These are phyloP conservation scores for Pseudorasbora parva DNA, from an alignment of 2,113 vertebrate species.

Conservation along the genomic window DNA sequence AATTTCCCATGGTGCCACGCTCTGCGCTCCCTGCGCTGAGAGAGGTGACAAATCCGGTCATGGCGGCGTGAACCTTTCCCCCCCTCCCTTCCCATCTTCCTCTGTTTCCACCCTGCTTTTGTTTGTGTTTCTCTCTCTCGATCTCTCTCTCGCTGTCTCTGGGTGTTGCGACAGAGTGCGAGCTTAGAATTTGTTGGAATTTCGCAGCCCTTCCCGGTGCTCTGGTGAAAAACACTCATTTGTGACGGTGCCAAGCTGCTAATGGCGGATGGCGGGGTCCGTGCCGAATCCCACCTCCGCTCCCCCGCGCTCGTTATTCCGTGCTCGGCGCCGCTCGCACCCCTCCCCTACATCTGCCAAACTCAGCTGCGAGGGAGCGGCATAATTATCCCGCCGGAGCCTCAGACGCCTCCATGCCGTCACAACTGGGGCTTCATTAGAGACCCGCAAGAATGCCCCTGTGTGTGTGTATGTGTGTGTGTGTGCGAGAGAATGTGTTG, in stretches of 20 bases:
- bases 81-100: conserved; percentile 12
- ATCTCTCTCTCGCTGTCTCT: conserved; percentile 39
- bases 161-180: conserved; percentile 44
- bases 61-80: conserved; percentile 75
- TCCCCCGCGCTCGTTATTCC: conserved; percentile 72
- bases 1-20: conserved; percentile 93
- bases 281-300: conserved; percentile 85
- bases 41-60: conserved; percentile 90
- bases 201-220: conserved; percentile 84
- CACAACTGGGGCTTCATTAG: conserved; percentile 99
- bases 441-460: conserved; percentile 86
- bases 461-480: conserved; percentile 58
- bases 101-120: conserved; percentile 30
- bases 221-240: conserved; percentile 86
- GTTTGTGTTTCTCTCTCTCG: conserved; percentile 36
- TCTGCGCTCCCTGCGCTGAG: conserved; percentile 73
- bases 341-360: conserved; percentile 99
- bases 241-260: conserved; percentile 93
- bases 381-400: conserved; percentile 99
- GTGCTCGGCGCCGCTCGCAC: conserved; percentile 84
- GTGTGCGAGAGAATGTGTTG: conserved; percentile 40
- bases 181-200: conserved; percentile 82
- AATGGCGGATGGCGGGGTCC: conserved; percentile 92
- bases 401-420: conserved; percentile 88
- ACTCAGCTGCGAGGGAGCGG: conserved; percentile 98